Evolutionary conservation across 2,113 vertebrate species (phyloP), one percentile per base, ranked within the genome.

Genomic region (Engraulis encrasicolus): DNA sequence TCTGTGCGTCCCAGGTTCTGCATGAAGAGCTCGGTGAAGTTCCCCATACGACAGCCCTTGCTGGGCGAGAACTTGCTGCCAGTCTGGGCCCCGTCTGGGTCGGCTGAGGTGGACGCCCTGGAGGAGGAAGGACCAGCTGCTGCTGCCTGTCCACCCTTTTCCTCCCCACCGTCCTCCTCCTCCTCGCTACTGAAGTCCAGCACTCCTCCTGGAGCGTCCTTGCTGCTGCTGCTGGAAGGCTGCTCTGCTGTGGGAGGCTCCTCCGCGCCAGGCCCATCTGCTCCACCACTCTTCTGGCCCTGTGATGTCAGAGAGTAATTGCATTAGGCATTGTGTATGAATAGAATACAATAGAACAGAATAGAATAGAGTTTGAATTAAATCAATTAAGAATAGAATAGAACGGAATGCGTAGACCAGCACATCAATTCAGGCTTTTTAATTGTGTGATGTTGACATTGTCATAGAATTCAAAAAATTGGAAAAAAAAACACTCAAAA

Each of bases 131-230:
- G n/a, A n/a, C 50, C 84, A 37, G 78, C 84, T 81, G 40, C 40
- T 9, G 78, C 84, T 81, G 40, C 40, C 40, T 45, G 4, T 45
- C 40, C 40, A 45, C 85, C 85, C 0, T 86, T 84, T 12, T 98
- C 96, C 12, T 97, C 96, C 80, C 97, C 97, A 91, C 96, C 98
- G 11, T 94, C 96, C 12, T 97, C 96, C 80, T 98, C 97, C 91
- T 96, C 98, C 9, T 94, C 93, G 85, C 97, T 95, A 88, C 96
- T 96, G 81, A 96, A 95, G 87, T 95, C 95, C 78, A 86, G 84
- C 12, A 91, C 89, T 6, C 89, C 91, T 82, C 89, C 91, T 82
- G 20, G 52, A 23, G 88, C 36, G 45, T 66, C 71, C 2, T 27
- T 81, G 31, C 2, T 81, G 9, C 84, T 45, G 9, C 74, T 84